These are phyloP conservation scores for Geococcyx californianus DNA, from an alignment of 2,113 vertebrate genomes.

Conservation along the genomic window DNA sequence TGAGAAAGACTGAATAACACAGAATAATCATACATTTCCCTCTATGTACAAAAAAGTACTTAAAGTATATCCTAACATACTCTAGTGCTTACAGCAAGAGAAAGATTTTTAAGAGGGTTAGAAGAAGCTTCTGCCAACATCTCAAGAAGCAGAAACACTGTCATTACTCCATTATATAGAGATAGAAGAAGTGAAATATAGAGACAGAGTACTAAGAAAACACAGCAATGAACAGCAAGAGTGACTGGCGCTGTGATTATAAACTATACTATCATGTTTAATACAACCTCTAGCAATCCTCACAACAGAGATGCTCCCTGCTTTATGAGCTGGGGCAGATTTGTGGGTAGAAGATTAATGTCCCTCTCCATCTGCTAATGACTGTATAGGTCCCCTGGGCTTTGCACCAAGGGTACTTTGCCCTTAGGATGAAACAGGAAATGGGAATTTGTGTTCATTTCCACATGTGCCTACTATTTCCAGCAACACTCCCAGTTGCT, in stretches of 20 bases:
- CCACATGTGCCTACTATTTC: neutral
- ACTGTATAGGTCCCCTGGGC: slow-evolving; percentile 25
- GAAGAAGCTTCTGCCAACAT: slow-evolving; percentile 1
- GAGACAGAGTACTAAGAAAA: neutral
- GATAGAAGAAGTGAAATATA: neutral
- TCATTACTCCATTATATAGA: neutral
- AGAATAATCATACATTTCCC: neutral
- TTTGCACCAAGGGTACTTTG: slow-evolving; percentile 57
- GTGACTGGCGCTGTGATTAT: neutral
- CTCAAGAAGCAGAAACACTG: neutral
- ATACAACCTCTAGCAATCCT: slow-evolving; percentile 19
- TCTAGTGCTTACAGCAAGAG: neutral
- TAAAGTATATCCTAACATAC: neutral
- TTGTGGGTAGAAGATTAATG: slow-evolving; percentile 56
- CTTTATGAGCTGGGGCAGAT: slow-evolving; percentile 36
- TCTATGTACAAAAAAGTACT: neutral
- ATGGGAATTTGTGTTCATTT: slow-evolving; percentile 29
- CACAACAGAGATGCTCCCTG: slow-evolving; percentile 12
- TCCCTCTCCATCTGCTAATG: slow-evolving; percentile 55
- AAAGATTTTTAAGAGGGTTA: neutral
- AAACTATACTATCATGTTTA: neutral
- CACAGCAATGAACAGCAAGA: neutral
- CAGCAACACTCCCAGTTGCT: neutral
- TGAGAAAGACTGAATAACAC: neutral
- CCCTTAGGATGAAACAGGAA: slow-evolving; percentile 56